These are phyloP conservation scores for Macrotus californicus DNA, from an alignment of 2,113 vertebrate genomes.

Conservation along the genomic window DNA sequence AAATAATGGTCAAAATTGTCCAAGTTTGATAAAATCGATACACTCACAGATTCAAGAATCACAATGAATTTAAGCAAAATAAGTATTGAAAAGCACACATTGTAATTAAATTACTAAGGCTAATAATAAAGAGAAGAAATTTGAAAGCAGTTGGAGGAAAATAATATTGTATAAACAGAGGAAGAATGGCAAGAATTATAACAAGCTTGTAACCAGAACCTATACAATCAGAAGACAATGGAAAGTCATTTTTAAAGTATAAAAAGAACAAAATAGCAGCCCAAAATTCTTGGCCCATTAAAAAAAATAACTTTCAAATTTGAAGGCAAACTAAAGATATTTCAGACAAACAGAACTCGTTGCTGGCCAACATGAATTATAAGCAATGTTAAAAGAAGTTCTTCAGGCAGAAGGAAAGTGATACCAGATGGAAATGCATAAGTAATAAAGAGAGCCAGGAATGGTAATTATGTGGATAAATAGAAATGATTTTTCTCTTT, in stretches of 20 bases:
- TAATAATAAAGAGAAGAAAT: not conserved
- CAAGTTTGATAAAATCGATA: not conserved
- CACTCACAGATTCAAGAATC: not conserved
- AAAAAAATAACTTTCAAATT: not conserved
- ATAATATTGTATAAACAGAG: not conserved
- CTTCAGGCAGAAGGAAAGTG: not conserved
- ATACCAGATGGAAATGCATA: not conserved
- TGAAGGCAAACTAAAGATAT: conserved; percentile 21
- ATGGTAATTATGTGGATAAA: not conserved
- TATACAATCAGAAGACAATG: not conserved
- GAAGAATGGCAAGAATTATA: not conserved
- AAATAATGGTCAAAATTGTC: not conserved
- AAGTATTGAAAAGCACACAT: not conserved
- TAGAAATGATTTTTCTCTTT: not conserved
- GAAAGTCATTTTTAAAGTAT: not conserved
- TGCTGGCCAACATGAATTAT: not conserved
- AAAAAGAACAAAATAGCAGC: not conserved
- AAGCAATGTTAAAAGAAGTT: conserved; percentile 18
- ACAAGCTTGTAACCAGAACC: not conserved
- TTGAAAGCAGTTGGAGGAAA: not conserved
- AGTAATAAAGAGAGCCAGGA: not conserved
- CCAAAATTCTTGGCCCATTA: not conserved
- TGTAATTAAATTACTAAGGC: not conserved
- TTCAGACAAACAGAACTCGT: conserved; percentile 15
- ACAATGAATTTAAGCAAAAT: not conserved